These are phyloP conservation scores for Drosophila baimaii DNA, from an alignment of 1,140 invertebrate genomes.

Conservation along the genomic window DNA sequence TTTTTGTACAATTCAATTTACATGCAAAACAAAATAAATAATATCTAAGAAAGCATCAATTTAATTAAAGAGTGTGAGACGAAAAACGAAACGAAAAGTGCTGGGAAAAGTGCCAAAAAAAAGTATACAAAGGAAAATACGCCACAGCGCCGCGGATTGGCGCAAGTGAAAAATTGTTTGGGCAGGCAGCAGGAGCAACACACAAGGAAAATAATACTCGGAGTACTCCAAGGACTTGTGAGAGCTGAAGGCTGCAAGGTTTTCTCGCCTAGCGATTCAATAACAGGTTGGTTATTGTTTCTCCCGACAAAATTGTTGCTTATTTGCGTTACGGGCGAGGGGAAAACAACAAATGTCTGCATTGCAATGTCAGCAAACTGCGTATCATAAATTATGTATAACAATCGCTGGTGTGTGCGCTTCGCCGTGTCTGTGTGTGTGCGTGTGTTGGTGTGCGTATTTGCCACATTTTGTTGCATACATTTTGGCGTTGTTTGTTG, in stretches of 20 bases:
- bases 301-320: constrained; percentile 27
- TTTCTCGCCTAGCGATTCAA: constrained; percentile 41
- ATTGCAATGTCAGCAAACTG: constrained; percentile 50
- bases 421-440: neutral
- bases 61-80: constrained; percentile 4
- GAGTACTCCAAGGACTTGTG: constrained; percentile 1
- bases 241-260: constrained; percentile 27
- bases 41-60: neutral
- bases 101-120: constrained; percentile 33
- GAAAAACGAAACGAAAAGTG: constrained; percentile 7
- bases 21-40: constrained; percentile 20
- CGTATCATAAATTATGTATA: constrained; percentile 72
- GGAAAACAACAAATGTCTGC: constrained; percentile 5
- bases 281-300: constrained; percentile 56
- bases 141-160: constrained; percentile 20
- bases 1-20: constrained; percentile 22
- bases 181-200: constrained; percentile 40
- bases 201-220: constrained; percentile 9
- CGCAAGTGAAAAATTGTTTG: constrained; percentile 60
- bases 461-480: constrained; percentile 45
- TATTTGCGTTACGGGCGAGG: constrained; percentile 3
- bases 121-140: constrained; percentile 11
- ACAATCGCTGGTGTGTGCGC: constrained; percentile 41
- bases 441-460: constrained; percentile 10
- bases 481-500: constrained; percentile 25